Base-by-base conservation (phyloP, 2,888 invertebrate genomes). In the Drosophila putrida region DNA sequence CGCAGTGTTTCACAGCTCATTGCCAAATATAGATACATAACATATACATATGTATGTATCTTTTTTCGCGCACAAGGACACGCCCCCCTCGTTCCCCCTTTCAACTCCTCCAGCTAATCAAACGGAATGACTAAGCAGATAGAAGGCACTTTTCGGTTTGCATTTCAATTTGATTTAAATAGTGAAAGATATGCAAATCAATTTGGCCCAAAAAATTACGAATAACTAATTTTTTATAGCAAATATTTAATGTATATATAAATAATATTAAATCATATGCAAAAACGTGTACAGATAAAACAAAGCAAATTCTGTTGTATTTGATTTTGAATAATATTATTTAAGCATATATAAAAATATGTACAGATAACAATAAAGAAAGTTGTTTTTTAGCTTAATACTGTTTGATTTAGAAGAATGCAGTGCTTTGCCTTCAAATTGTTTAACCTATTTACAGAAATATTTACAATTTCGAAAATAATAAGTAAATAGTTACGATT, bases 1-100 rank as follows among this genome's bases (percentile, higher is more conserved):
- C 39, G 6, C 51, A 28, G 46, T 36, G 35, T 62, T 60, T 64
- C 46, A 64, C 71, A 71, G 59, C 50, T 51, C 64, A 65, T 71
- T 57, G 71, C 38, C 60, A 35, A 43, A 54, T 47, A 33, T 36
- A 49, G 31, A 15, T 55, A 39, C 11, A 50, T 10, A n/a, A 27
- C 6, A 46, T 13, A 6, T 20, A n/a, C 15, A 43, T 41, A 25
- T 46, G 1, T 49, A n/a, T 58, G 39, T 38, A 27, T 13, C 9
- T 43, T 28, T 27, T 64, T 43, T 33, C 53, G 33, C 43, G 49
- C 46, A 35, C 60, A 57, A 59, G 66, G 28, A 69, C 49, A 53
- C 50, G 5, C 10, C 28, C 6, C 4, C 25, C 15, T 6, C 11
- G 5, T 1, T 4, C 36, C 1, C 9, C 9, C 28, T 6, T 10